phyloP scores from a whole-genome alignment of 2,113 vertebrate genomes.

The Rallus limicola region DNA sequence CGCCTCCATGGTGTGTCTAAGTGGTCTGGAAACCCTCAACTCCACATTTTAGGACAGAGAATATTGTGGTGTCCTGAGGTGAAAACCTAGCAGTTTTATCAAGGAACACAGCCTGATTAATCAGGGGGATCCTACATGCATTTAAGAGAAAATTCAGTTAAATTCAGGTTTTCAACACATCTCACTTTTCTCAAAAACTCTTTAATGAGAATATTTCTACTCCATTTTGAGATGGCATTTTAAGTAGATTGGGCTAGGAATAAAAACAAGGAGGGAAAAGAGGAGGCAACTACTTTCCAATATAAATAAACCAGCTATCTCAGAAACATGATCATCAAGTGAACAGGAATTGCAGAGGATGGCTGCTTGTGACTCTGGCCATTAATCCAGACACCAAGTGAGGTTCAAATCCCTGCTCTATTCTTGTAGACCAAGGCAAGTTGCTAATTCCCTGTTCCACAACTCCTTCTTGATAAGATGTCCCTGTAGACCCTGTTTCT shows the following conservation, averaged over 20 bases:
- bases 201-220: neutral
- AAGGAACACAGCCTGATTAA: neutral
- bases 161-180: fast-evolving
- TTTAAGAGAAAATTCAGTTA: neutral
- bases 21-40: neutral
- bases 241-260: neutral
- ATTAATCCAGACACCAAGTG: neutral
- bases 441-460: neutral
- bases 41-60: fast-evolving
- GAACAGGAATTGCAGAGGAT: neutral
- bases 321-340: neutral
- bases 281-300: neutral
- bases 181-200: neutral
- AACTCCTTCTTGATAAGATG: neutral
- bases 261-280: neutral
- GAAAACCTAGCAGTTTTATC: neutral
- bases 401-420: neutral
- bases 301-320: neutral
- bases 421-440: neutral
- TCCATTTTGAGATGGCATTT: fast-evolving
- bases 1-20: neutral
- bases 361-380: neutral
- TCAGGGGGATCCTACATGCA: neutral
- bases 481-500: neutral
- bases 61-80: fast-evolving